A percentile compares a stretch with the other conserved stretches of the same genome.
phyloP scores from a whole-genome alignment of 2,113 vertebrate species.

The Natator depressus region DNA sequence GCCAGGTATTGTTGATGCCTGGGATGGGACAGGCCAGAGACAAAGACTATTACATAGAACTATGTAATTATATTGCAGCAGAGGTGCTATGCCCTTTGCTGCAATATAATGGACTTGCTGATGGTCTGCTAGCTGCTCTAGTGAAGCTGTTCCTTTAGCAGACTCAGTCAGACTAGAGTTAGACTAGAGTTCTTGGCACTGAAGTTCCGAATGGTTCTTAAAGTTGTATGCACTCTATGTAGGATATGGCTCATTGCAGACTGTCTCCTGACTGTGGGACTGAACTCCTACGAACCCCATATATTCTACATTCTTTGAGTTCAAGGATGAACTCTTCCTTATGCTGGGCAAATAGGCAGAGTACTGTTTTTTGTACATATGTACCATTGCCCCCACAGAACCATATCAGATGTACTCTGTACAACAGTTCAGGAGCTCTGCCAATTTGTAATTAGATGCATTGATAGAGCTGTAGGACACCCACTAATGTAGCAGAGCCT shows the following conservation, averaged over 20 bases:
- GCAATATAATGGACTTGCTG: neutral
- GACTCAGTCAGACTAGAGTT: neutral
- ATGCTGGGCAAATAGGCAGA: accelerated
- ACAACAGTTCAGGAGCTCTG: neutral
- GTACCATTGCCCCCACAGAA: accelerated
- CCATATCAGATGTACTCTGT: neutral
- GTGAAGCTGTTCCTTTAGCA: neutral
- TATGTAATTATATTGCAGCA: neutral
- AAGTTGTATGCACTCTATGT: neutral
- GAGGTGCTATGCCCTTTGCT: neutral
- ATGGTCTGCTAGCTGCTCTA: neutral
- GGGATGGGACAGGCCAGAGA: neutral
- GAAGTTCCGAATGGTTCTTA: neutral
- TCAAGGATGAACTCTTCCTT: neutral
- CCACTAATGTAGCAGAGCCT: neutral
- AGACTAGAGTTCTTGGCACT: accelerated
- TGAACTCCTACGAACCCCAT: neutral
- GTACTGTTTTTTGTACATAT: accelerated
- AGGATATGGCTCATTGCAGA: neutral
- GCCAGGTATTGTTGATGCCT: neutral
- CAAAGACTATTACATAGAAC: neutral
- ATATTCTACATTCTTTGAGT: neutral
- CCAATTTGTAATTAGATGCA: neutral
- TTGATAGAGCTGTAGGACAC: neutral
- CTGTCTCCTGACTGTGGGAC: accelerated